Base-by-base conservation (phyloP, 2,113 vertebrate species). In the Epinephelus moara region DNA sequence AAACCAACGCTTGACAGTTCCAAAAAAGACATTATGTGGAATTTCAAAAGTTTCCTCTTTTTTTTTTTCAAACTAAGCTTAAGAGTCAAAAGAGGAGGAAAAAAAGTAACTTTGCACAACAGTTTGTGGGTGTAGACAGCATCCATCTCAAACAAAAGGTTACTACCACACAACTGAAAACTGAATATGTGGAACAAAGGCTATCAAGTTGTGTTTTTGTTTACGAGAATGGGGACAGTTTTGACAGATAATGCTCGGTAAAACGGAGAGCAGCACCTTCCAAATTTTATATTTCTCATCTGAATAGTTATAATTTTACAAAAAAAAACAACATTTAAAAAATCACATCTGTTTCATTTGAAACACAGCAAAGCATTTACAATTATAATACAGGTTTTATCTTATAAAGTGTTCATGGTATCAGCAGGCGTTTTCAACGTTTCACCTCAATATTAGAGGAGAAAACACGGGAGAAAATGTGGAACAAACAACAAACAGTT, bases 131-230 rank as follows among this genome's bases (percentile, higher is more conserved):
- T 70, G 78, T 70, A 42, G 60, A 82, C 27, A 68, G 75, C 23
- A 82, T 60, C 67, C 30, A 61, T 63, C 70, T 81, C 67, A 70
- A 82, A 89, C 74, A 86, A 76, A 85, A 85, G 81, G 79, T 85
- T 64, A 76, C 67, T 45, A 66, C 4, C 8, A 81, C 33, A 84
- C 52, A 70, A 73, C 42, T 81, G 60, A 10, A 73, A 78, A 67
- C 27, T 56, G 47, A 77, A 50, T 9, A 77, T 7, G 59, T 64
- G 78, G 59, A 83, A 78, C 70, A 84, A 83, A 77, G 64, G 40
- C 27, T 60, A 85, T 50, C 59, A 82, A 63, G 56, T 40, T 69
- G 55, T 56, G 49, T 64, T 78, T 68, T 75, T 74, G 49, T 81
- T 77, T 75, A 70, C 21, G 5, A 33, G 19, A 75, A 72, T 4